These are phyloP conservation scores for Dinocampus coccinellae DNA, from an alignment of 2,888 invertebrate genomes.

Conservation along the genomic window DNA sequence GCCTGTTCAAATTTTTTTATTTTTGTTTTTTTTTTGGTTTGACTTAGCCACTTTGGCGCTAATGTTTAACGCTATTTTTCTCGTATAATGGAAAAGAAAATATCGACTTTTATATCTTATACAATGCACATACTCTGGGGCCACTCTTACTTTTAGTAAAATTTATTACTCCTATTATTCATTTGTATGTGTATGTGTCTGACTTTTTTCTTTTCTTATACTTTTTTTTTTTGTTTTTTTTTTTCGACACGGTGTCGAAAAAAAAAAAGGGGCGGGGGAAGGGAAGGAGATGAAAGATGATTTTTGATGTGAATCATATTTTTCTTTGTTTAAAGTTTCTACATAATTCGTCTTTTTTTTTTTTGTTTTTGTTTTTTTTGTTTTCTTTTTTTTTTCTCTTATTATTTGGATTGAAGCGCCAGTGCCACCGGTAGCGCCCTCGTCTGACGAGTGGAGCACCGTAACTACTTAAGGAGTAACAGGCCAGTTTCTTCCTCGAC, in stretches of 20 bases:
- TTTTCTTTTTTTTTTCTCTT: no score
- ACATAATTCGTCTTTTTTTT: no score
- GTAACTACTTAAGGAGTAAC: conserved; percentile 36
- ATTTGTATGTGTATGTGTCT: neutral
- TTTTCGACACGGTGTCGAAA: no score
- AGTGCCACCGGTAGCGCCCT: neutral
- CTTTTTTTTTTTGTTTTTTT: neutral
- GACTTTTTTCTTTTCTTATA: no score
- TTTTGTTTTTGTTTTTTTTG: neutral
- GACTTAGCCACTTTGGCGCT: neutral
- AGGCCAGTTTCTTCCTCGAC: neutral
- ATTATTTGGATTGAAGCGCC: neutral
- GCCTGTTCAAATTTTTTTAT: no score
- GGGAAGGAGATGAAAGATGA: neutral
- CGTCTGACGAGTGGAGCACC: conserved; percentile 28
- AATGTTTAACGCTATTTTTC: neutral
- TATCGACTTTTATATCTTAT: neutral
- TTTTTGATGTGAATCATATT: no score
- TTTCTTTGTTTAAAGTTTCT: no score
- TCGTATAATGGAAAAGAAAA: neutral
- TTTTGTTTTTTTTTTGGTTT: no score
- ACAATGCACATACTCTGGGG: neutral
- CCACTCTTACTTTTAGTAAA: neutral
- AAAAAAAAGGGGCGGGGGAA: no score
- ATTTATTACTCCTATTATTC: conserved; percentile 4